Base-by-base conservation (phyloP, 2,888 invertebrate species). In the Machimus atricapillus region DNA sequence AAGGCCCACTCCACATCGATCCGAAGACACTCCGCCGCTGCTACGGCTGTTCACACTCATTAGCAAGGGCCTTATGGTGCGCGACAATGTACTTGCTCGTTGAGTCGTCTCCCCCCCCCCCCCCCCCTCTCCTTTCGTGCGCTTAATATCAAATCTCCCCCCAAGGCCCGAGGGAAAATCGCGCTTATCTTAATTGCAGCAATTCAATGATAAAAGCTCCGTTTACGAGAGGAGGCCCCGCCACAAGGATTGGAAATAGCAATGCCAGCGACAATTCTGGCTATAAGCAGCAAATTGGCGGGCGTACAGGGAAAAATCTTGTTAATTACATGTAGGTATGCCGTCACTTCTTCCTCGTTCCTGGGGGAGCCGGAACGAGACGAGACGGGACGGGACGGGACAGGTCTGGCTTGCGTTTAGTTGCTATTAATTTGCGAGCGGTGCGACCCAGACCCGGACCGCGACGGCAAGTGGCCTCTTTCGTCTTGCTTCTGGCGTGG, bases 161-260 rank as follows among this genome's bases (percentile, higher is more conserved):
- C 2, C 40, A 77, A 40, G 34, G 37, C 77, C 34, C 2, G 77
- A 77, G 76, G 34, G 37, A 77, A 7, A 77, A 77, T 40, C 19
- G 43, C 46, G 79, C 52, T 79, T 79, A 79, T 79, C 79, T 79
- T 79, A 79, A 79, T 79, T 79, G 79, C 52, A 79, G 79, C 79
- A 79, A 79, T 79, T 46, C 23, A 79, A 79, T 74, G 34, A 74
- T 46, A 79, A 79, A 79, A 79, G 46, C 43, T 43, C 31, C 52
- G 79, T 79, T 79, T 46, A 79, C 27, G 79, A 46, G 79, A 52
- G 52, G n/a, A 52, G 52, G 73, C 73, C 27, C 14, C 73, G 31
- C 77, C 77, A 37, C 16, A 52, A 52, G 52, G n/a, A 52, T 52
- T 52, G n/a, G 52, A 52, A 52, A 52, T 19, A 52, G 52, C n/a